Base-by-base conservation (phyloP, 2,888 invertebrate species). In the Baronia brevicornis region DNA sequence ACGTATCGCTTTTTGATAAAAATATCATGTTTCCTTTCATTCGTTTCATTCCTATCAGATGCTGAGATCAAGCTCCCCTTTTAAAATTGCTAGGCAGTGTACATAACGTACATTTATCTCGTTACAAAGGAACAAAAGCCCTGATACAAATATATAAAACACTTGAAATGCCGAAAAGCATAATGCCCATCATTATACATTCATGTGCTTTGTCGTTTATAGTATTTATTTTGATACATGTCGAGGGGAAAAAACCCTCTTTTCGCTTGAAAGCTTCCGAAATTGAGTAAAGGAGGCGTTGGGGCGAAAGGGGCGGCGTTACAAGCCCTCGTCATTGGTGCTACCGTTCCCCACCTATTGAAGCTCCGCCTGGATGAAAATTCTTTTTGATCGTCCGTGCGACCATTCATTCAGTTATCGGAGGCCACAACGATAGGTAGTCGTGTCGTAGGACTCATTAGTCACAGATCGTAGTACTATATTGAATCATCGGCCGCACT, bases 171-270 rank as follows among this genome's bases (percentile, higher is more conserved):
- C 72, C 69, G 55, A 69, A 60, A 73, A 68, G 75, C 67, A 84
- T 82, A 82, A 80, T 74, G 66, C 71, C 78, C 70, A 71, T 84
- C 79, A 84, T 84, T 82, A 82, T 77, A 78, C 62, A 82, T 84
- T 84, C 82, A 82, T 82, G 74, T 74, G 74, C 78, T 70, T 78
- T 79, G 77, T 79, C 74, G 65, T 75, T 79, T 79, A 78, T 74
- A 80, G 78, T 80, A 79, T 82, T 84, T 82, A 82, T 82, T 84
- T 80, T 77, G 69, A 73, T 77, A 77, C 61, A 54, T 68, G 60
- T 68, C 68, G 66, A 74, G 72, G 82, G 79, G 75, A 64, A 61
- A 66, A 72, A 72, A 58, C 80, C 80, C 78, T 70, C 72, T 70
- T 79, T 71, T 65, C 72, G 73, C 60, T 68, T 61, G 73, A 74